A percentile compares a stretch with the other conserved stretches of the same genome.
Conservation (phyloP, 2,888 invertebrate genomes). For the Augiades crinisus region DNA sequence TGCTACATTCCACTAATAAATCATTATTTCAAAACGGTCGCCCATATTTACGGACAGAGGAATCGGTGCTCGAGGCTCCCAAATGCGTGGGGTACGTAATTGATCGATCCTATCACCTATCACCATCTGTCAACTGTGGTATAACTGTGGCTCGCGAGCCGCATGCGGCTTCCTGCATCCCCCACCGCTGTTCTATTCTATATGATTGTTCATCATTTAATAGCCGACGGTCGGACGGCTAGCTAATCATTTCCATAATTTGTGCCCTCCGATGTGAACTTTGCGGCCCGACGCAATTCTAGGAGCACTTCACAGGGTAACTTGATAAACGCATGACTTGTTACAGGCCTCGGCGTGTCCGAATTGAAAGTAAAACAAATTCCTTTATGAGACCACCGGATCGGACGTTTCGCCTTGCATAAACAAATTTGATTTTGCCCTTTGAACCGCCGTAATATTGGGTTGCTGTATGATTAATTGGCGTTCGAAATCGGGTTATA, state of each 20-base stretch:
- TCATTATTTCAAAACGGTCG: no score
- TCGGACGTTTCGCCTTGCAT: not conserved
- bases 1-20: no score
- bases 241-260: not conserved
- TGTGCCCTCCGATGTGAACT: not conserved
- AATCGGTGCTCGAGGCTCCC: no score
- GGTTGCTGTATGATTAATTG: conserved; percentile 1
- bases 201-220: no score
- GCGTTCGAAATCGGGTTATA: not conserved
- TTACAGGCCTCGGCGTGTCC: not conserved
- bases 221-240: no score
- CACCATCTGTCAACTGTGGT: no score
- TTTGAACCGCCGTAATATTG: not conserved
- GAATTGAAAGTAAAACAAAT: not conserved
- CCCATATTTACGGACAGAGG: no score
- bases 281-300: not conserved
- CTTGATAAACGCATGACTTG: conserved; percentile 1
- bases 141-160: no score
- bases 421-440: not conserved
- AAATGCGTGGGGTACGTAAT: no score
- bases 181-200: no score
- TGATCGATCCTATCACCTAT: no score
- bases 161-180: no score
- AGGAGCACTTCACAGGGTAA: not conserved
- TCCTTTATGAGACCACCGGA: not conserved